Base-by-base conservation (phyloP, 2,888 invertebrate species). In the Aphidius colemani region DNA sequence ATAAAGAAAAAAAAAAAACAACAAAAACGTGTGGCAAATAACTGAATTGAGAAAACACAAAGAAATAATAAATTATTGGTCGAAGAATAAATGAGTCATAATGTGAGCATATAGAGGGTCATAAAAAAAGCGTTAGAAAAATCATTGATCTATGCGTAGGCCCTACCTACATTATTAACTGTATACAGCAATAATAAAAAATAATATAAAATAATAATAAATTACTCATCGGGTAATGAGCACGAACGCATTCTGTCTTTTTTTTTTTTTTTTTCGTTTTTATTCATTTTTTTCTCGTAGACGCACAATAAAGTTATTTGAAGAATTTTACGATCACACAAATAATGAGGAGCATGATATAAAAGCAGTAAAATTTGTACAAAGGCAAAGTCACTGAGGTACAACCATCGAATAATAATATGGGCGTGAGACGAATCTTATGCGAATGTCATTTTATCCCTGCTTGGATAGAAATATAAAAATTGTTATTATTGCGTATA, bases 181-280 rank as follows among this genome's bases (percentile, higher is more conserved):
- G 4, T 18, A 18, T 18, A 18, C 4, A 30, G 5, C 3, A 30
- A 30, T 30, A 30, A 30, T 30, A 30, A 30, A 30, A 3, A 30
- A 30, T 30, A 30, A 30, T 30, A 30, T 30, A 30, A 30, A 30
- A 30, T 30, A 30, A 30, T 30, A 30, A 30, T 30, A 30, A 30
- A 30, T 30, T 30, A 30, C 30, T 30, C 30, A 30, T 30, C 30
- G 30, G 4, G 30, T 30, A 30, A 30, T 30, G 30, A 30, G 30
- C 30, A 30, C 30, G 30, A 30, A 30, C 30, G 5, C 5, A 60
- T 64, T 61, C 60, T 53, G 46, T 56, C 61, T 53, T 66, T 41
- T 63, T 65, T 64, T 45, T 64, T 66, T 64, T 57, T 65, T 46
- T 63, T 63, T 57, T 51, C 50, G 53, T 41, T 46, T 58, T 10